Percentiles rank a stretch among this genome's conserved stretches.
These are phyloP conservation scores for Diploptera punctata DNA, from an alignment of 2,888 invertebrate genomes.

Conservation along the genomic window DNA sequence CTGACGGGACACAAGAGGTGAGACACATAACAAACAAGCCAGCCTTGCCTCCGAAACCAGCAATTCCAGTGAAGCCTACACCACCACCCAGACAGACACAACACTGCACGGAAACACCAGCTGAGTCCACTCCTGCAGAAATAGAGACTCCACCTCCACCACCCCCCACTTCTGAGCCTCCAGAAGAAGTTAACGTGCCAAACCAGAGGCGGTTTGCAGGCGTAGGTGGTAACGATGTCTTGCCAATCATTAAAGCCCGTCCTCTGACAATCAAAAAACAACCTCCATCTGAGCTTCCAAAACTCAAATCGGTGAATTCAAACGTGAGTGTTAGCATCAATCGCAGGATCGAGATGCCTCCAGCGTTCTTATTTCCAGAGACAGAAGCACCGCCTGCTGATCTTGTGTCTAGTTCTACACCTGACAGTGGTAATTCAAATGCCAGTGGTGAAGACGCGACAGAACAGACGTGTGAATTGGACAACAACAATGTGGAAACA, in stretches of 20 bases:
- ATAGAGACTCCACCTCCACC: conserved; percentile 40
- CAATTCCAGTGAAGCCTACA: conserved; percentile 60
- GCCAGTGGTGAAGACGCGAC: too few relatives aligned
- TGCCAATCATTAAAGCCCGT: conserved; percentile 73
- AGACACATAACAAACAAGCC: conserved; percentile 63
- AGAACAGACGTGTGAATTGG: conserved; percentile 42
- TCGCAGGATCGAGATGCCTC: conserved; percentile 82
- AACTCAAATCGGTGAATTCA: conserved; percentile 55
- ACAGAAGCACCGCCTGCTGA: conserved; percentile 69
- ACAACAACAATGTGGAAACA: conserved; percentile 32
- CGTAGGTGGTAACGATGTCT: conserved; percentile 28
- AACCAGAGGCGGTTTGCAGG: conserved; percentile 35
- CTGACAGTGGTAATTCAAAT: neutral
- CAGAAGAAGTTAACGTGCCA: conserved; percentile 37
- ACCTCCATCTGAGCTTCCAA: conserved; percentile 80
- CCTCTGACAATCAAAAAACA: conserved; percentile 85
- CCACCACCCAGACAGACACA: conserved; percentile 62
- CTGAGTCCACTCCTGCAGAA: neutral
- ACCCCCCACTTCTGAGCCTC: conserved; percentile 43
- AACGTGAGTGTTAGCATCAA: conserved; percentile 63
- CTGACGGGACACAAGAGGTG: conserved; percentile 60
- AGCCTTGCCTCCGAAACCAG: conserved; percentile 84
- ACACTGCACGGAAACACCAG: conserved; percentile 1
- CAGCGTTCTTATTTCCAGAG: conserved; percentile 81
- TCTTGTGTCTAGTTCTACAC: conserved; percentile 50